Base-by-base conservation (phyloP, 2,888 invertebrate genomes). In the Drosophila emarginata region DNA sequence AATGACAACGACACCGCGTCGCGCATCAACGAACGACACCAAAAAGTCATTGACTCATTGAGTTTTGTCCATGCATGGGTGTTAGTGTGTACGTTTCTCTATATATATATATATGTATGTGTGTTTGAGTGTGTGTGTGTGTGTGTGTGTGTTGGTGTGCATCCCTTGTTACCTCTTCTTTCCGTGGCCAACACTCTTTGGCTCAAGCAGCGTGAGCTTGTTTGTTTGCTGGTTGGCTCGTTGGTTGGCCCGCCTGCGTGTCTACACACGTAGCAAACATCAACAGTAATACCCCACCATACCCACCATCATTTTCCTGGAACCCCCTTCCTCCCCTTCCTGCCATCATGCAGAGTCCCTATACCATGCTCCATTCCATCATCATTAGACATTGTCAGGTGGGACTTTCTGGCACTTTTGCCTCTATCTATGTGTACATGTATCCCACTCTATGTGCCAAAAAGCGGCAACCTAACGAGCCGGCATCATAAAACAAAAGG, bases 21-120 rank as follows among this genome's bases (percentile, higher is more conserved):
- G 80, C 86, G 84, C 82, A 83, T 83, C 82, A 83, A 80, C 83
- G 86, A 78, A 64, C 82, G 78, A 83, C 82, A 83, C 86, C 86
- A 83, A 72, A 83, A 83, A 86, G 82, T 83, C 82, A 83, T 83
- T 83, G 82, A 83, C 82, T 83, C 82, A 77, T 83, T 83, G 82
- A 83, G 82, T 80, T 80, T 69, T 32, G 39, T 78, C 54, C 61
- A 67, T 61, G 71, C 72, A 66, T 61, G 52, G 36, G 50, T 54
- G 26, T 45, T 40, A 26, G 36, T 62, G 62, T 53, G 45, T 45
- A 23, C 32, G 50, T 21, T 32, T 32, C 32, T 32, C 15, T 1
- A 7, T 14, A 18, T 2, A 14, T 9, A 18, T 36, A 2, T 18
- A 5, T 2, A 7, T 32, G 2, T 28, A 54, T 7, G 18, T 26